These are phyloP conservation scores for Anabas testudineus DNA, from an alignment of 2,797 vertebrate genomes.

Conservation along the genomic window DNA sequence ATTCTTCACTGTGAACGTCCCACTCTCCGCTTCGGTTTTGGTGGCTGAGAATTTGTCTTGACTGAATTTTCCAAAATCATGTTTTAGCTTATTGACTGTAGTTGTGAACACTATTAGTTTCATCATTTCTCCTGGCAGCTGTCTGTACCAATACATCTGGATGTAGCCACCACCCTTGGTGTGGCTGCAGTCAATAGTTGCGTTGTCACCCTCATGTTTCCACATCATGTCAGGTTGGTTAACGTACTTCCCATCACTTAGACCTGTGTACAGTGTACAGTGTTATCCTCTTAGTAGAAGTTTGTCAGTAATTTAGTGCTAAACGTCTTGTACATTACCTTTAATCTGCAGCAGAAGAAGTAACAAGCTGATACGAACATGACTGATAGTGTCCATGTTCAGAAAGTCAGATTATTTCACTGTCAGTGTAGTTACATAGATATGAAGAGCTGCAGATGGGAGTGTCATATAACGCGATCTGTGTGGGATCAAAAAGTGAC, in stretches of 20 bases:
- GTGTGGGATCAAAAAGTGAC: too few species aligned
- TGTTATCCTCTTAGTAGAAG: too few species aligned
- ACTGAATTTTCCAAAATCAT: background rate
- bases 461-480: too few species aligned
- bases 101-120: background rate
- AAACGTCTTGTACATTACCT: too few species aligned
- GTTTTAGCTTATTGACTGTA: rapidly evolving
- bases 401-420: too few species aligned
- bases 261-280: background rate
- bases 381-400: too few species aligned
- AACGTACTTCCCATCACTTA: background rate
- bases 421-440: too few species aligned
- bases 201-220: background rate
- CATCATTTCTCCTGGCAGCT: constrained; percentile 28
- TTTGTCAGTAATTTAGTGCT: too few species aligned
- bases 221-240: background rate
- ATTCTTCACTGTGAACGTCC: constrained; percentile 62
- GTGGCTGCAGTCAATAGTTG: constrained; percentile 31
- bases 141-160: constrained; percentile 71
- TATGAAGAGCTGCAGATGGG: too few species aligned
- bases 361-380: too few species aligned
- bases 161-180: rapidly evolving
- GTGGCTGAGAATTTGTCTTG: constrained; percentile 20
- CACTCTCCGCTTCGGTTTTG: constrained; percentile 38
- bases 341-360: too few species aligned